Conservation (phyloP, 2,888 invertebrate species). For the Gnatocerus cornutus region DNA sequence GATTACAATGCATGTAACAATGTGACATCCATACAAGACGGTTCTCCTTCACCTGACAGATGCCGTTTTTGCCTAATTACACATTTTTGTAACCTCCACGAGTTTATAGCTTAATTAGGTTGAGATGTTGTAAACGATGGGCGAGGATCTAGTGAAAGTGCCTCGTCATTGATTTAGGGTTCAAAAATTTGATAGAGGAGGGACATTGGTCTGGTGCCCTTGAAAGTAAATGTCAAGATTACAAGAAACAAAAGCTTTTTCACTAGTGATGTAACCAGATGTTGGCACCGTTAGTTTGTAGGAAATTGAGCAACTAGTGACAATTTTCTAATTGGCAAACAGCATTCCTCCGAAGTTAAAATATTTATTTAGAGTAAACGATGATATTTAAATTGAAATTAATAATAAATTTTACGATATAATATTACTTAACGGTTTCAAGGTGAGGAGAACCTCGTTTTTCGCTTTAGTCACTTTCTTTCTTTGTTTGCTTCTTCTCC, state of each 20-base stretch:
- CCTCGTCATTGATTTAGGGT: constrained; percentile 5
- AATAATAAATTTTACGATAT: constrained; percentile 11
- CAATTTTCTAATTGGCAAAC: constrained; percentile 10
- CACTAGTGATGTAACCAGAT: background rate
- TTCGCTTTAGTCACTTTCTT: constrained; percentile 8
- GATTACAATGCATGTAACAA: constrained; percentile 6
- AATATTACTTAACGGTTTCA: constrained; percentile 33
- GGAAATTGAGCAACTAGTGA: constrained; percentile 7
- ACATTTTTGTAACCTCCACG: constrained; percentile 4
- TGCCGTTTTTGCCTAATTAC: constrained; percentile 14
- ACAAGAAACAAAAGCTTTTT: background rate
- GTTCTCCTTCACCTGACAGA: constrained; percentile 22
- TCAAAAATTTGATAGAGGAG: background rate
- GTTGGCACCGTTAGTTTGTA: background rate
- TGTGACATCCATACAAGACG: constrained; percentile 15
- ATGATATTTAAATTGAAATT: constrained; percentile 12
- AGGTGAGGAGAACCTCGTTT: constrained; percentile 15
- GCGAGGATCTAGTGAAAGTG: constrained; percentile 29
- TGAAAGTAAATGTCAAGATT: constrained; percentile 7
- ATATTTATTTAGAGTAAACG: constrained; percentile 22
- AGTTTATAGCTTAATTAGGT: constrained; percentile 1
- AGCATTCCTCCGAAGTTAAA: constrained; percentile 3
- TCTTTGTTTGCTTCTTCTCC: background rate
- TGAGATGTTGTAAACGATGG: constrained; percentile 11
- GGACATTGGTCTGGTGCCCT: background rate